Percentiles rank a stretch among this genome's conserved stretches.
Evolutionary conservation across 2,797 vertebrate genomes (phyloP).

Genomic region (Trematomus bernacchii): DNA sequence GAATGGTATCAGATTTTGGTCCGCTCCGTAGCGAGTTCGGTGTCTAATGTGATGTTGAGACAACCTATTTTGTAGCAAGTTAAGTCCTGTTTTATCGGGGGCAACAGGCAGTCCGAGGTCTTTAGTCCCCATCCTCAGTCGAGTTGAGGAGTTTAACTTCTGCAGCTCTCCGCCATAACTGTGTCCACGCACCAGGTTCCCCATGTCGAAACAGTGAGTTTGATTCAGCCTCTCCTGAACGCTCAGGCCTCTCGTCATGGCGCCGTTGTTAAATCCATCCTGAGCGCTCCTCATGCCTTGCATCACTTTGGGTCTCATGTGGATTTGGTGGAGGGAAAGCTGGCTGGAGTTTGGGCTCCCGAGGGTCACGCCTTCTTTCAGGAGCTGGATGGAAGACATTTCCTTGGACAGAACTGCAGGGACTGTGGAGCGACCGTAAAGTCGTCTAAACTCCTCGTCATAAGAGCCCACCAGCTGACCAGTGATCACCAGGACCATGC

Average conservation of each 20-base stretch:
- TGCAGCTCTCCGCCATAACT: slow-evolving; percentile 93
- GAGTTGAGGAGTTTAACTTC: slow-evolving; percentile 76
- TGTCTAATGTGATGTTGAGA: slow-evolving; percentile 83
- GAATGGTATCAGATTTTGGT: slow-evolving; percentile 91
- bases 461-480: slow-evolving; percentile 92
- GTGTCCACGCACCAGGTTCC: slow-evolving; percentile 89
- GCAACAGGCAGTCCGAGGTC: slow-evolving; percentile 81
- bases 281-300: slow-evolving; percentile 52
- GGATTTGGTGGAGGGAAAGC: slow-evolving; percentile 84
- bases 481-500: slow-evolving; percentile 95
- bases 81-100: slow-evolving; percentile 62
- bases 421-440: slow-evolving; percentile 89
- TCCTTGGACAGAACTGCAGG: slow-evolving; percentile 78
- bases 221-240: slow-evolving; percentile 86
- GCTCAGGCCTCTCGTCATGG: slow-evolving; percentile 81
- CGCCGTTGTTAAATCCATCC: slow-evolving; percentile 70
- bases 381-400: slow-evolving; percentile 38
- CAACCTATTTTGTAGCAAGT: slow-evolving; percentile 37
- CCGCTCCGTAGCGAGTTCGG: slow-evolving; percentile 87
- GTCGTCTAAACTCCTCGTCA: slow-evolving; percentile 93
- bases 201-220: slow-evolving; percentile 83
- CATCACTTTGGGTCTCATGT: slow-evolving; percentile 81
- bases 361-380: slow-evolving; percentile 73
- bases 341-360: slow-evolving; percentile 87
- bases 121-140: slow-evolving; percentile 83